Conservation (phyloP, 2,113 vertebrate genomes). For the Pelusios castaneus region DNA sequence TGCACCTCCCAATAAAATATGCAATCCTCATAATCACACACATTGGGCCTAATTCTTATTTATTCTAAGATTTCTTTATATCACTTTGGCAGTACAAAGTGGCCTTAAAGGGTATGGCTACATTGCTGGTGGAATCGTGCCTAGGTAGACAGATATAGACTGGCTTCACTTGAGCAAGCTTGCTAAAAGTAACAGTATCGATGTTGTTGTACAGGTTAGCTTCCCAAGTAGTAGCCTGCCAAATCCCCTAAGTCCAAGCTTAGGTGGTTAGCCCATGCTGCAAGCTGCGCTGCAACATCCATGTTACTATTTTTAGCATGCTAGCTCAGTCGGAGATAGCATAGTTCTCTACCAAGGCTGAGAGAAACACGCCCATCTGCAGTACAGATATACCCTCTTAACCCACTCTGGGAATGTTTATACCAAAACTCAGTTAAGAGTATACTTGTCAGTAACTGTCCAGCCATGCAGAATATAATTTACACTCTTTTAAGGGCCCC, state of each 20-base stretch:
- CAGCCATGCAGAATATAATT: slow-evolving; percentile 49
- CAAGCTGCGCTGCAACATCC: not conserved
- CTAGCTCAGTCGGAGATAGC: not conserved
- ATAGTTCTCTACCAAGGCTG: not conserved
- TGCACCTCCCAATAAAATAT: not conserved
- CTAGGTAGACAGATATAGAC: not conserved
- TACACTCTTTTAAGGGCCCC: slow-evolving; percentile 52
- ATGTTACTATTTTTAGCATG: not conserved
- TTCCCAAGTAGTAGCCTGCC: not conserved
- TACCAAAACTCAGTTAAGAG: not conserved
- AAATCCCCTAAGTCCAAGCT: not conserved
- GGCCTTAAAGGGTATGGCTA: not conserved
- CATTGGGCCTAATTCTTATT: slow-evolving; percentile 32
- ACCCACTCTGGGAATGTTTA: not conserved
- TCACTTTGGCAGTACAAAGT: slow-evolving; percentile 56
- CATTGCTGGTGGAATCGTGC: not conserved
- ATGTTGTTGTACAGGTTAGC: not conserved
- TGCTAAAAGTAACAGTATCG: not conserved
- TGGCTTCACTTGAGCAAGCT: not conserved
- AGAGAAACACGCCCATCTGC: not conserved
- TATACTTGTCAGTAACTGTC: slow-evolving; percentile 51
- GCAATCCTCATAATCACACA: slow-evolving; percentile 61
- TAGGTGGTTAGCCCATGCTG: not conserved
- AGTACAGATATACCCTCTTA: not conserved
- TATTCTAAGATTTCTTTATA: slow-evolving; percentile 27